Percentiles rank a stretch among this genome's conserved stretches.
phyloP scores from a whole-genome alignment of 2,113 vertebrate genomes.

The Catharus minimus region DNA sequence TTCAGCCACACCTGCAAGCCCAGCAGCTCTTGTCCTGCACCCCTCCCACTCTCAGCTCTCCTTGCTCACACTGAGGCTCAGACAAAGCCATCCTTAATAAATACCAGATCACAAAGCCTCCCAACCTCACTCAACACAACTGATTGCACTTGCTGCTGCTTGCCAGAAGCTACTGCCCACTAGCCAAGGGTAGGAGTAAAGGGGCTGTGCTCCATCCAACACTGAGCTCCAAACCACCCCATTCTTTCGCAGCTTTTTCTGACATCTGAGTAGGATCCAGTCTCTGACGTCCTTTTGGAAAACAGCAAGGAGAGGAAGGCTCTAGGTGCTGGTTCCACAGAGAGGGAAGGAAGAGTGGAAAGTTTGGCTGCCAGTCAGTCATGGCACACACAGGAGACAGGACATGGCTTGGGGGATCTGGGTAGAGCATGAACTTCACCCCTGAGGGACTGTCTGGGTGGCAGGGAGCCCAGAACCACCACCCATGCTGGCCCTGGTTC shows the following conservation, averaged over 20 bases:
- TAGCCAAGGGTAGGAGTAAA: not conserved
- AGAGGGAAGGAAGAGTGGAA: not conserved
- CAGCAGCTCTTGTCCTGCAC: not conserved
- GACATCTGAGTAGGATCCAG: not conserved
- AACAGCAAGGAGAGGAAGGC: not conserved
- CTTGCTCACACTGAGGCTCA: fast-evolving
- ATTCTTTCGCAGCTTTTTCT: not conserved
- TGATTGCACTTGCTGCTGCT: not conserved
- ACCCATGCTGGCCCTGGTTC: slow-evolving; percentile 45
- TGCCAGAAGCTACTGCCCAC: slow-evolving; percentile 9
- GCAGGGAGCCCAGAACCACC: slow-evolving; percentile 39
- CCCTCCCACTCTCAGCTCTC: not conserved
- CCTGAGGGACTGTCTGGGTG: slow-evolving; percentile 53
- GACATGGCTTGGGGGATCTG: slow-evolving; percentile 3
- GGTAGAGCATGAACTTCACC: slow-evolving; percentile 9
- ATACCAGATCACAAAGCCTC: slow-evolving; percentile 5
- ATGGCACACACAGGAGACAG: not conserved
- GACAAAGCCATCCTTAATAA: not conserved
- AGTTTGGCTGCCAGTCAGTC: not conserved
- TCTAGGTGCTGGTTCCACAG: not conserved
- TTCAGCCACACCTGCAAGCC: not conserved
- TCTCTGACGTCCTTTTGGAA: not conserved
- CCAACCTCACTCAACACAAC: slow-evolving; percentile 3
- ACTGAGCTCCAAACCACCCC: not conserved
- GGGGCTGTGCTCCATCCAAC: not conserved